phyloP scores from a whole-genome alignment of 2,888 invertebrate species.

The Meta bourneti region DNA sequence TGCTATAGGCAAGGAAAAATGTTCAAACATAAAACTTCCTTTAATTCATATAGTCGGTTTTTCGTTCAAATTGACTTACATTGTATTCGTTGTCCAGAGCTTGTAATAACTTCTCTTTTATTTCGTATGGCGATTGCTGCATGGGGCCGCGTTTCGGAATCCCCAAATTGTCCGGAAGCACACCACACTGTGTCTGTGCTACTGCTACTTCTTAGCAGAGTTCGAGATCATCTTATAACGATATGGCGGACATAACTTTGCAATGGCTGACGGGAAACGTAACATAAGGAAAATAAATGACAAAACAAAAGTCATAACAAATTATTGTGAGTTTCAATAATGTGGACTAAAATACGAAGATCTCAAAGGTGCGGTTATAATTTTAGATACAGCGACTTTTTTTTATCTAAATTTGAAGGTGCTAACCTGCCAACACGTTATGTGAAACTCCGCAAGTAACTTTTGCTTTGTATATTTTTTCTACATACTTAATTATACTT shows the following conservation, averaged over 20 bases:
- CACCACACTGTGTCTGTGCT: conserved; percentile 67
- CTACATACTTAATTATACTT: background rate
- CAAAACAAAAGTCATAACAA: background rate
- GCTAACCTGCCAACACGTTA: background rate
- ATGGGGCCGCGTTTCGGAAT: conserved; percentile 79
- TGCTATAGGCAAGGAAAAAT: conserved; percentile 30
- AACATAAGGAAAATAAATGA: conserved; percentile 12
- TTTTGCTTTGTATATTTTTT: background rate
- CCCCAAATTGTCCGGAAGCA: conserved; percentile 60
- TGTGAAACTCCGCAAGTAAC: background rate
- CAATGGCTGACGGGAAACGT: conserved; percentile 33
- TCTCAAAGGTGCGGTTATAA: background rate
- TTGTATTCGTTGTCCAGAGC: conserved; percentile 98
- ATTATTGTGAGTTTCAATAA: background rate
- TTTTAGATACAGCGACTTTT: background rate
- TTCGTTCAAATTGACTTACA: conserved; percentile 86
- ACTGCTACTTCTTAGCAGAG: conserved; percentile 68
- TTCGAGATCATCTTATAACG: conserved; percentile 46
- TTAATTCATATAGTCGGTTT: background rate
- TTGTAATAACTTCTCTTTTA: conserved; percentile 97
- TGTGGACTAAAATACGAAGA: background rate
- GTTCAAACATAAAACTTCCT: background rate
- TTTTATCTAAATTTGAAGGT: background rate
- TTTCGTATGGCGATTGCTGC: conserved; percentile 85
- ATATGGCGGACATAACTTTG: conserved; percentile 68